phyloP scores from a whole-genome alignment of 2,113 vertebrate genomes.

The Acrocephalus kingi region DNA sequence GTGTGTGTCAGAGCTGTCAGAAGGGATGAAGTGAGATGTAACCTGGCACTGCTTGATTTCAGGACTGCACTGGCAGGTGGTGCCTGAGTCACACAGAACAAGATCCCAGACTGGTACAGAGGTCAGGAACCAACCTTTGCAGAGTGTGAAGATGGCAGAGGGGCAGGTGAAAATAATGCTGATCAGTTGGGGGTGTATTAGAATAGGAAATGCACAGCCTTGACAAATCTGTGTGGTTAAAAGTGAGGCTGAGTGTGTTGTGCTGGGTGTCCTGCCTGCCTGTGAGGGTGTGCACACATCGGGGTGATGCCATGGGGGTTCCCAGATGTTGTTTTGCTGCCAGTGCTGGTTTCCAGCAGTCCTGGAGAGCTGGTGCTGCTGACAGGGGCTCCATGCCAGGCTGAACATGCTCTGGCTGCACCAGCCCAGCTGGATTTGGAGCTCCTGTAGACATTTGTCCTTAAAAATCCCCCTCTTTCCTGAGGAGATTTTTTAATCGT shows the following conservation, averaged over 20 bases:
- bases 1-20: neutral
- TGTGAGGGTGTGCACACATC: rapidly evolving
- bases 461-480: neutral
- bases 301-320: neutral
- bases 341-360: neutral
- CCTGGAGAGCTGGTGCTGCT: neutral
- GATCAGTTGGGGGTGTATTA: rapidly evolving
- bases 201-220: neutral
- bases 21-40: neutral
- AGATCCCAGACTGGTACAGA: neutral
- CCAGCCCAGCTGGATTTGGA: neutral
- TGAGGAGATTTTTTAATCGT: neutral
- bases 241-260: rapidly evolving
- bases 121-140: neutral
- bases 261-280: neutral
- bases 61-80: neutral
- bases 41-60: neutral
- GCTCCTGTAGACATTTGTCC: conserved; percentile 10
- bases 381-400: neutral
- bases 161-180: neutral
- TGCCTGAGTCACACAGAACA: neutral
- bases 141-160: neutral
- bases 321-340: neutral
- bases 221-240: neutral
- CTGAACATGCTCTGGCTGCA: neutral